These are phyloP conservation scores for Zoanthus gigantus DNA, from an alignment of 92 coral and sea anemone species.

Conservation along the genomic window DNA sequence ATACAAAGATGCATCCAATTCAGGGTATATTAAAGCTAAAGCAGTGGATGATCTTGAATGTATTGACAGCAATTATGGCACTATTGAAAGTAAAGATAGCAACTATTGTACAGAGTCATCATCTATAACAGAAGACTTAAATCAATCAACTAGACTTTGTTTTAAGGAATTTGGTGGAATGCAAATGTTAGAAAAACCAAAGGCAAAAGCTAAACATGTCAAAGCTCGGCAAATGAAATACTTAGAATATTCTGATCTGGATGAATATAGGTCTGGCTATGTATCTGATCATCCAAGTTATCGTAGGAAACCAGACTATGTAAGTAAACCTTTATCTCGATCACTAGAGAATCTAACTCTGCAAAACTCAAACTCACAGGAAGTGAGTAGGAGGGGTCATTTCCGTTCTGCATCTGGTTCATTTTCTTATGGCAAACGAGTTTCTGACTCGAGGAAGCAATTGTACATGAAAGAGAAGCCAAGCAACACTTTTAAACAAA, in stretches of 20 bases:
- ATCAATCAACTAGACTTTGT: conserved; percentile 46
- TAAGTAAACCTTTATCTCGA: conserved; percentile 78
- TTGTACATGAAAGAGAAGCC: conserved; percentile 49
- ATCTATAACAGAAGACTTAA: conserved; percentile 71
- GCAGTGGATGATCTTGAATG: conserved; percentile 89
- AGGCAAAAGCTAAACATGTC: conserved; percentile 54
- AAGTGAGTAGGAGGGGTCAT: conserved; percentile 54
- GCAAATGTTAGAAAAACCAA: conserved; percentile 61
- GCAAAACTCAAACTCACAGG: conserved; percentile 42
- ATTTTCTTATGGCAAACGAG: conserved; percentile 48
- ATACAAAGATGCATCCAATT: conserved; percentile 54
- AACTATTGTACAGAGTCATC: conserved; percentile 94
- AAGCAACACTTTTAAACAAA: conserved; percentile 50
- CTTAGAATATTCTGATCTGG: conserved; percentile 70
- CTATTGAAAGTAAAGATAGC: conserved; percentile 94
- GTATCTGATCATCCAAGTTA: conserved; percentile 47
- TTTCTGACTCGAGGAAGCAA: conserved; percentile 36
- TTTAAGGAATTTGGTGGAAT: conserved; percentile 66
- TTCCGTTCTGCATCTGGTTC: conserved; percentile 71
- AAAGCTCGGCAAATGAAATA: conserved; percentile 69
- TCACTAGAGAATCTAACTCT: conserved; percentile 82
- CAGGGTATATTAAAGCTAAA: conserved; percentile 86
- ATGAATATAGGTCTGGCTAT: conserved; percentile 69
- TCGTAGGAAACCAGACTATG: conserved; percentile 53
- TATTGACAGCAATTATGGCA: conserved; percentile 87